Evolutionary conservation across 2,888 invertebrate species (phyloP), one percentile per base, ranked within the genome.

Genomic region (Limulus polyphemus): DNA sequence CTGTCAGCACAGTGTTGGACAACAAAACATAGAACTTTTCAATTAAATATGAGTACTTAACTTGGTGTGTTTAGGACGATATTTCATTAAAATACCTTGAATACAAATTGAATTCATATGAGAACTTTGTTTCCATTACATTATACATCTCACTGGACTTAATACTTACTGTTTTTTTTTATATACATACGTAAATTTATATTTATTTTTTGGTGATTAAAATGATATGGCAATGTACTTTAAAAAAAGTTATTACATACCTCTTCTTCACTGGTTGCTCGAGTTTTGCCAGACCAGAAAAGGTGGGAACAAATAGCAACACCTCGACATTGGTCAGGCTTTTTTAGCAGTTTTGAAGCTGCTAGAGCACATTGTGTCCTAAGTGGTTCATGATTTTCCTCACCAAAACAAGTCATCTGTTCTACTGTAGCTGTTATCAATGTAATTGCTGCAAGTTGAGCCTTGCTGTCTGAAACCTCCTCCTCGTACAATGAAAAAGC

Each of bases 401-500:
- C 93, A 69, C 89, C 85, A 72, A 98, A 95, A 72, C 95, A 97
- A 65, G 86, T 84, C 80, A 94, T 90, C 75, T 92, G 90, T 75
- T 98, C 94, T 69, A 98, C 86, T 0, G 97, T 94, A 54, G 91
- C 94, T 63, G 95, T 92, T 61, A 99, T 91, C 49, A 98, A 80
- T 0, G 93, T 93, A 61, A 99, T 93, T 52, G 97, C 95, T 0
- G 95, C 91, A 65, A 98, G 77, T 76, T 99, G 98, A 1, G 95
- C 92, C 75, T 94, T 94, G 62, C 93, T 93, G 76, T 98, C 98
- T 1, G 92, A 91, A 72, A 99, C 92, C 78, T 98, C 98, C 76
- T 99, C 99, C 76, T 99, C 98, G 75, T 98, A 99, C 60, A 99
- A 77, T 0, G 95, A 91, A 78, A 99, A 98, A 0, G 97, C 93